Base-by-base conservation (phyloP, 2,113 vertebrate genomes). In the Uria aalge region DNA sequence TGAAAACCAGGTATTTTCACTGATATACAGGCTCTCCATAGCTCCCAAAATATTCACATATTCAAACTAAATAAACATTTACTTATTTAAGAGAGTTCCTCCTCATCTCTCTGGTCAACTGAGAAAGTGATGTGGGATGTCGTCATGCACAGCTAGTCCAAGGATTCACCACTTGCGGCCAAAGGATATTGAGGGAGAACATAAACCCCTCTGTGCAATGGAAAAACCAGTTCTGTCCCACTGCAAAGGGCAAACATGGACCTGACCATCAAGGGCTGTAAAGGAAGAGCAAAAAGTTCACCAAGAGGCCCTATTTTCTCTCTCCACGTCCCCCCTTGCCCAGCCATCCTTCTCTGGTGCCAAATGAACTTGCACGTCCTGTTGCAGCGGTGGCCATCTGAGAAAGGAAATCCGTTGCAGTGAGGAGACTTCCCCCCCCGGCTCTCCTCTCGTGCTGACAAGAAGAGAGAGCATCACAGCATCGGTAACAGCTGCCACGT, bases 401-500 rank as follows among this genome's bases (percentile, higher is more conserved):
- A 80, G 52, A 85, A 66, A 71, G 90, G 63, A 96, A 97, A 92
- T 90, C 85, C 27, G 15, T 78, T 50, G 63, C 1, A 30, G 41
- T 18, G 50, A 48, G 43, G 38, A 90, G 74, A 66, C 23, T 63
- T 87, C 41, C 30, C 57, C 14, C 23, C 67, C 52, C 3, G 1
- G 48, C 62, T 85, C 74, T 57, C 43, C 48, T 11, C 67, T 76
- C 26, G 9, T 7, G 5, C 21, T 24, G 59, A 24, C 1, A 6
- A 66, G 48, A 69, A 38, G 6, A 48, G 43, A 78, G 59, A 48
- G n/a, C n/a, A 82, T 5, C 0, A 0, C 63, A 27, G 68, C 18
- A 26, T 2, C 0, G 0, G 5, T 1, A 32, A 29, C 24, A 80
- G 45, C 30, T 2, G 0, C 36, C 52, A 50, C 1, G 0, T 26